Evolutionary conservation across 2,888 invertebrate species (phyloP).

Genomic region (Meandrusa payeni): DNA sequence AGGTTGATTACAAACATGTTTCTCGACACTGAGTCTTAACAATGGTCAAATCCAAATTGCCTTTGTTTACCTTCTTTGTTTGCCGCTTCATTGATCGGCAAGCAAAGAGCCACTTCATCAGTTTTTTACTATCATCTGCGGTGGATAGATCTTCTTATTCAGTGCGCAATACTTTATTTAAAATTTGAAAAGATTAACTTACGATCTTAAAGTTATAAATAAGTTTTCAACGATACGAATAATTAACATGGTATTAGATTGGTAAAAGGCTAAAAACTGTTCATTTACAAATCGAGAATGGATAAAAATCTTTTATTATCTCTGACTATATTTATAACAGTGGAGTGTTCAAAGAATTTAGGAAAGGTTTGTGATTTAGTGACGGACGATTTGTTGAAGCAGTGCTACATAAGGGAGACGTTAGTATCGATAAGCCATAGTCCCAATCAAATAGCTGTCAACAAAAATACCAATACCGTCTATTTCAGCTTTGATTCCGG

Average conservation of each 20-base stretch:
- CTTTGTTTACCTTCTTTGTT: slow-evolving; percentile 20
- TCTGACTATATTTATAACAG: background rate
- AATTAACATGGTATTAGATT: too few relatives aligned
- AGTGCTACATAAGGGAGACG: slow-evolving; percentile 56
- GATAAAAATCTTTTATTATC: slow-evolving; percentile 5
- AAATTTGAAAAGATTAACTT: too few relatives aligned
- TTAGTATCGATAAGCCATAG: slow-evolving; percentile 52
- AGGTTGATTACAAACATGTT: slow-evolving; percentile 17
- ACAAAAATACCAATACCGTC: slow-evolving; percentile 47
- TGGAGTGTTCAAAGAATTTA: slow-evolving; percentile 18
- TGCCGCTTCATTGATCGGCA: slow-evolving; percentile 5
- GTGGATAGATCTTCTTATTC: background rate
- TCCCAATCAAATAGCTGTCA: slow-evolving; percentile 62
- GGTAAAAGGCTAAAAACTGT: too few relatives aligned
- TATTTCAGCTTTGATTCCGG: slow-evolving; percentile 67
- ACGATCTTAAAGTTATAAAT: too few relatives aligned
- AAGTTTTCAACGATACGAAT: too few relatives aligned
- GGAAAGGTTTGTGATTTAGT: slow-evolving; percentile 41
- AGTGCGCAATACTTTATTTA: too few relatives aligned
- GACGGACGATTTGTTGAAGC: slow-evolving; percentile 39
- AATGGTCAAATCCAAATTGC: slow-evolving; percentile 21
- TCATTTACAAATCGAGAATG: slow-evolving; percentile 10
- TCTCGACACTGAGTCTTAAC: slow-evolving; percentile 8
- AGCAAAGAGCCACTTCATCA: background rate
- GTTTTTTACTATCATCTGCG: background rate